Conservation (phyloP, 2,888 invertebrate species). For the Drosophila subsilvestris region DNA sequence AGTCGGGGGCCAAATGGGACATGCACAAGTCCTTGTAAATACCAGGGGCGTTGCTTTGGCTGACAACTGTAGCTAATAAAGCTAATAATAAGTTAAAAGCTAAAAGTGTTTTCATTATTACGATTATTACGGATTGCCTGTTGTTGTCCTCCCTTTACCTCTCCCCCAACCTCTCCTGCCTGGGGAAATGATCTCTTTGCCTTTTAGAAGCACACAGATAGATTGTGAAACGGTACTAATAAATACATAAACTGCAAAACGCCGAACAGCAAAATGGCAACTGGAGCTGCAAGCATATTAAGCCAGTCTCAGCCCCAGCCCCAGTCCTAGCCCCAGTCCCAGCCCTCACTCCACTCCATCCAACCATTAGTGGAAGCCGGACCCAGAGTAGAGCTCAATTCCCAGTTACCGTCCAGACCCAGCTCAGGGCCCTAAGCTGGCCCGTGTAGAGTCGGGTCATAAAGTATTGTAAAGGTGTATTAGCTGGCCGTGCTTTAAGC, state of each 20-base stretch:
- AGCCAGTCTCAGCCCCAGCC: slow-evolving; percentile 21
- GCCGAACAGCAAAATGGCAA: slow-evolving; percentile 40
- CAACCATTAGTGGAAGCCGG: slow-evolving; percentile 30
- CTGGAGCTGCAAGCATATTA: slow-evolving; percentile 40
- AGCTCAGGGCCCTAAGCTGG: slow-evolving; percentile 8
- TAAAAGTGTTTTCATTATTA: slow-evolving; percentile 76
- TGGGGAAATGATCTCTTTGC: slow-evolving; percentile 29
- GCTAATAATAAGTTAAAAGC: slow-evolving; percentile 80
- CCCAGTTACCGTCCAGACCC: slow-evolving; percentile 1
- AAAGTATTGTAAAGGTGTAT: slow-evolving; percentile 62
- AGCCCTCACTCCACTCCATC: slow-evolving; percentile 30
- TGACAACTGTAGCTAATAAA: slow-evolving; percentile 59
- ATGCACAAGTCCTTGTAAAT: slow-evolving; percentile 42
- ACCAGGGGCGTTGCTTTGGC: slow-evolving; percentile 58
- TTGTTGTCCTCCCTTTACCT: too few species aligned
- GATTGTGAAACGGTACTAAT: slow-evolving; percentile 51
- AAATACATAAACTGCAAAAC: slow-evolving; percentile 51
- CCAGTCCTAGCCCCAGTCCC: too few species aligned
- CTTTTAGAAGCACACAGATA: slow-evolving; percentile 4
- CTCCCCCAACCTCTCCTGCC: slow-evolving; percentile 16
- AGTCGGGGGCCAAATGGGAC: slow-evolving; percentile 2
- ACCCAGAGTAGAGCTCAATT: slow-evolving; percentile 24
- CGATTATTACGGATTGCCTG: slow-evolving; percentile 67
- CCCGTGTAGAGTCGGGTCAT: slow-evolving; percentile 34
- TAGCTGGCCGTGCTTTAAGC: slow-evolving; percentile 50